phyloP scores from a whole-genome alignment of 2,113 vertebrate genomes.

The human region GRCh38 chr21:44211501-44212000 shows the following conservation, averaged over 20 bases:
- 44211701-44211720: neutral
- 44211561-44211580: accelerated
- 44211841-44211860: neutral
- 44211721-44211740: neutral
- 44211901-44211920: neutral
- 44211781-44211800: neutral
- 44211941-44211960: neutral
- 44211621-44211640: too few relatives aligned
- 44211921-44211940: too few relatives aligned
- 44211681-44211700: neutral
- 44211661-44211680: neutral
- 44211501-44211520: neutral
- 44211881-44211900: too few relatives aligned
- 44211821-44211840: neutral
- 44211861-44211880: too few relatives aligned
- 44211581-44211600: accelerated
- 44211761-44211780: too few relatives aligned
- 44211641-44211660: neutral
- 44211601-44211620: accelerated
- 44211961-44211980: neutral
- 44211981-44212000: neutral
- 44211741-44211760: neutral
- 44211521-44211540: neutral
- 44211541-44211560: accelerated
- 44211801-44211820: neutral